A percentile compares a stretch with the other conserved stretches of the same genome.
These are phyloP conservation scores for Alcedo quadribrachys DNA, from an alignment of 2,797 vertebrate species.

Conservation along the genomic window DNA sequence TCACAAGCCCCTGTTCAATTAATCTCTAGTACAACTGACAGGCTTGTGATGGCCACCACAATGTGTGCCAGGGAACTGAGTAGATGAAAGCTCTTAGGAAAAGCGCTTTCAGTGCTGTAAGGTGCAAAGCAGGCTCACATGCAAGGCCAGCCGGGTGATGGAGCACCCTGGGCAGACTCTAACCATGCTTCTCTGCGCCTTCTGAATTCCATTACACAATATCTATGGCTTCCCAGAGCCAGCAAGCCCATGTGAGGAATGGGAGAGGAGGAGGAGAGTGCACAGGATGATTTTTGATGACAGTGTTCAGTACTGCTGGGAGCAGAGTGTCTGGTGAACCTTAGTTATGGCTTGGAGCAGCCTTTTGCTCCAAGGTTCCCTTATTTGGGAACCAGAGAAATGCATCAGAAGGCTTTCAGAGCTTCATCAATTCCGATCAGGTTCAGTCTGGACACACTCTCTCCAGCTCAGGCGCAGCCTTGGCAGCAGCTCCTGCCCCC, in stretches of 20 bases:
- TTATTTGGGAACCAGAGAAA: constrained; percentile 1
- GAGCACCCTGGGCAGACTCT: background rate
- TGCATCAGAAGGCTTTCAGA: background rate
- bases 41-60: background rate
- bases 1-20: fast-evolving
- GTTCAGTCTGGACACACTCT: constrained; percentile 5
- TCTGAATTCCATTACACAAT: background rate
- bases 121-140: fast-evolving
- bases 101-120: background rate
- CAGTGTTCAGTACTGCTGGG: background rate
- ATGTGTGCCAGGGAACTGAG: fast-evolving
- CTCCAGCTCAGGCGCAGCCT: constrained; percentile 15
- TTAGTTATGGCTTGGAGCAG: constrained; percentile 9
- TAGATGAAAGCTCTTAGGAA: background rate
- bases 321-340: background rate
- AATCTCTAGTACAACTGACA: fast-evolving
- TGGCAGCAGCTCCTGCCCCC: constrained; percentile 19
- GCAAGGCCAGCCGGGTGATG: background rate
- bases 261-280: background rate
- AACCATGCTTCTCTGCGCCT: background rate
- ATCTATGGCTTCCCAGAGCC: background rate
- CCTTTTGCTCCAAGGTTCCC: background rate
- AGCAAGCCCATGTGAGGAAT: background rate
- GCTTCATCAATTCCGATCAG: constrained; percentile 42
- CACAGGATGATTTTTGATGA: background rate